Base-by-base conservation (phyloP, 2,797 vertebrate genomes). In the Chrysocyon brachyurus region DNA sequence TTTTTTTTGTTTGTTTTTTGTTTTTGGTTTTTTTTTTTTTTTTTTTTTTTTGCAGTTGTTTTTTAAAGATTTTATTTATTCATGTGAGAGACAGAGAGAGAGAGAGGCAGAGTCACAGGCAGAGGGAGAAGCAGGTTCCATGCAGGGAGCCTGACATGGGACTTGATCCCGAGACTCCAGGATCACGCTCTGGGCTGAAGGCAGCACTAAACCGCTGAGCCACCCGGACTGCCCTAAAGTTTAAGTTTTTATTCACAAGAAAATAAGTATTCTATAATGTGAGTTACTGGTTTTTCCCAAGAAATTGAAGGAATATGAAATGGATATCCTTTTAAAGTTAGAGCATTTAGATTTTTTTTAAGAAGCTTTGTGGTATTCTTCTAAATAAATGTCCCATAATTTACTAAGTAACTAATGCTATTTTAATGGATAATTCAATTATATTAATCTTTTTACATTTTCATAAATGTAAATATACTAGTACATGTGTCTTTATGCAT, bases 181-280 rank as follows among this genome's bases (percentile, higher is more conserved):
- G 40, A 46, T 46, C 40, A 46, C 40, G 40, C 5, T 46, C 40
- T 46, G 40, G 40, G 40, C 40, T 46, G 40, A 46, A 46, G 40
- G 40, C 40, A 46, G 40, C 40, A 46, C 40, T 46, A 46, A 46
- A 46, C 40, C 7, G 40, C 40, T 46, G 40, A 46, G 40, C 40
- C 40, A 46, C 40, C 40, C 40, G 40, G 40, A 6, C 6, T 46
- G 40, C 40, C 40, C 40, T 77, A 15, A 93, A 86, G 33, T 95
- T 54, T 79, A 6, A 46, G 6, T 54, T 81, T 89, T 64, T 63
- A 72, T 86, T 28, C 46, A 59, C 82, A 56, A 87, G 21, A 77
- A 94, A 92, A 90, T 77, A 94, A 75, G 26, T 22, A 31, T 91
- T 72, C 70, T 73, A n/a, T 90, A 56, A 31, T 90, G 6, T 73